Base-by-base conservation (phyloP, 1,140 invertebrate species). In the Temnothorax nylanderi region DNA sequence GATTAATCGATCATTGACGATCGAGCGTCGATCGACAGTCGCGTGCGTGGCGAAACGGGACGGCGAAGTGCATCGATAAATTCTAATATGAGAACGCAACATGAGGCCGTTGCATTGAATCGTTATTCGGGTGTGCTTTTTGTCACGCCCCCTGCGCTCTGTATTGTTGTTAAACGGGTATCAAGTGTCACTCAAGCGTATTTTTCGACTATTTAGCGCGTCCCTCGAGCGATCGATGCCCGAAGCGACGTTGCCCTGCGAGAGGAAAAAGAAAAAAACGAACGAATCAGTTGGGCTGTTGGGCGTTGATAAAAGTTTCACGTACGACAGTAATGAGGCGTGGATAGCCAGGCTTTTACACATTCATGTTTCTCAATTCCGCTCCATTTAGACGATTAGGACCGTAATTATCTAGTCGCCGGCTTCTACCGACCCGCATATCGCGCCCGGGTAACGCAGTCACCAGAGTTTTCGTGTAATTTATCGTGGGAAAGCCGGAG, bases 1-100 rank as follows among this genome's bases (percentile, higher is more conserved):
- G 26, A 75, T 75, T n/a, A 26, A 62, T 75, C 13, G 41, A 82
- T 21, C 65, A 32, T 56, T 7, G 78, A 71, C 72, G 65, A 81
- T 84, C 37, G 34, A 62, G n/a, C 32, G 4, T 37, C n/a, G 34
- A 26, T 44, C n/a, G 34, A n/a, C 18, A 6, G 18, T 44, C 26
- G 62, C 26, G 58, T 18, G 60, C 32, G 60, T 64, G 11, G 47
- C 11, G 47, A 49, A 11, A 41, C 10, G 64, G 10, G 18, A 21
- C 10, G 37, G 26, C 65, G 13, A 58, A 7, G 13, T 1, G 6
- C 16, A 34, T 60, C 44, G 26, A 49, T n/a, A 32, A 60, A 62
- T 47, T 82, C 54, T 21, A 21, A 41, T 7, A 1, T 13, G 11
- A 60, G 32, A 60, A 74, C 54, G 10, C 34, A 34, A 64, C 26